Conservation (phyloP, 1,140 invertebrate genomes). For the Hyphantria cunea region DNA sequence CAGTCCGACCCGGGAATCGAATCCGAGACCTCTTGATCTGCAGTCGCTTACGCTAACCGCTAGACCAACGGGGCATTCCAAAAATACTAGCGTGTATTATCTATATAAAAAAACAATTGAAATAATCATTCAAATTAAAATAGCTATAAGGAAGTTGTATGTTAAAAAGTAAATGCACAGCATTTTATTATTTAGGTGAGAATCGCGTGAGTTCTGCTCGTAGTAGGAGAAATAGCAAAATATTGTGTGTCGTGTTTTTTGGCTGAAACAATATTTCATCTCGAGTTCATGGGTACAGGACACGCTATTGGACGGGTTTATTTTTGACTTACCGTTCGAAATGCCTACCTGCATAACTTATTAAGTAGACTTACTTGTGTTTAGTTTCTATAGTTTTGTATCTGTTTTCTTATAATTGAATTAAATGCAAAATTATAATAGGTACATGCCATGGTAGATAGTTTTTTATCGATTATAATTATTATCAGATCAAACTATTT, state of each 20-base stretch:
- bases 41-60: too few relatives aligned
- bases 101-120: too few relatives aligned
- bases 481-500: too few relatives aligned
- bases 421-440: too few relatives aligned
- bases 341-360: slow-evolving; percentile 37
- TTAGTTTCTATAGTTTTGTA: too few relatives aligned
- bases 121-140: slow-evolving; percentile 5
- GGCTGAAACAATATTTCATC: slow-evolving; percentile 51
- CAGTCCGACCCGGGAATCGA: too few relatives aligned
- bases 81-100: too few relatives aligned
- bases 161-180: slow-evolving; percentile 12
- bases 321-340: slow-evolving; percentile 41
- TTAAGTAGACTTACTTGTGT: not conserved
- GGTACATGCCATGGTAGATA: too few relatives aligned
- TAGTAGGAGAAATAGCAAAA: slow-evolving; percentile 29
- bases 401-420: too few relatives aligned
- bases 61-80: too few relatives aligned
- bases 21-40: too few relatives aligned
- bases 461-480: too few relatives aligned
- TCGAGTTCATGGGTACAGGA: slow-evolving; percentile 33
- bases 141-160: slow-evolving; percentile 27
- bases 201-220: slow-evolving; percentile 23
- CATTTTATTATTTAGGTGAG: slow-evolving; percentile 22
- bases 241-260: slow-evolving; percentile 41
- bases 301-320: slow-evolving; percentile 40